Evolutionary conservation across 2,113 vertebrate genomes (phyloP).

Genomic region (Strix aluco): DNA sequence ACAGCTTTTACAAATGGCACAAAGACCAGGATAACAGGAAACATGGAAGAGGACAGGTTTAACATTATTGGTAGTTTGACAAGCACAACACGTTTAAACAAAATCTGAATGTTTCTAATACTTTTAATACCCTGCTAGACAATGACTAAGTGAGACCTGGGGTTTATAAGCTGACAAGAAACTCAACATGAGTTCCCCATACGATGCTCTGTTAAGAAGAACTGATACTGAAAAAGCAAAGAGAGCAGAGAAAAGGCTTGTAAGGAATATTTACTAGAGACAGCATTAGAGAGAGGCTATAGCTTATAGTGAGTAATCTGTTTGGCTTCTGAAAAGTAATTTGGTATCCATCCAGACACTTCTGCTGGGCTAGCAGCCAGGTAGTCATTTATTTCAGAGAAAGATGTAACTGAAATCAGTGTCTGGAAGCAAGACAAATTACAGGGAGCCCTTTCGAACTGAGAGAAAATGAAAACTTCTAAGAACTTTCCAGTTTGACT

Average conservation of each 20-base stretch:
- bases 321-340: constrained; percentile 42
- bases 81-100: neutral
- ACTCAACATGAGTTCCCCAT: neutral
- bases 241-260: neutral
- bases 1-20: neutral
- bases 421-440: neutral
- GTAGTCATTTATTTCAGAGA: constrained; percentile 7
- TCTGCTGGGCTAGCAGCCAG: neutral
- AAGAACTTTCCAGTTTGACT: neutral
- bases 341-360: constrained; percentile 17
- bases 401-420: neutral
- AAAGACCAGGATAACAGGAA: neutral
- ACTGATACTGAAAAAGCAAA: neutral
- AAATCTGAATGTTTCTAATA: neutral
- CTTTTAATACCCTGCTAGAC: neutral
- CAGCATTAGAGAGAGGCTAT: neutral
- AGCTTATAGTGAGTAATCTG: constrained; percentile 7
- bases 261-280: constrained; percentile 4
- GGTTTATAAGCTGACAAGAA: neutral
- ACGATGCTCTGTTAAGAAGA: neutral
- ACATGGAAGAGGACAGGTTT: neutral
- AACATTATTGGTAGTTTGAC: neutral
- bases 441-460: neutral
- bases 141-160: neutral
- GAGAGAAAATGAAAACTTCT: neutral